A percentile compares a stretch with the other conserved stretches of the same genome.
These are phyloP conservation scores for Danionella dracula DNA, from an alignment of 2,797 vertebrate species.

Conservation along the genomic window DNA sequence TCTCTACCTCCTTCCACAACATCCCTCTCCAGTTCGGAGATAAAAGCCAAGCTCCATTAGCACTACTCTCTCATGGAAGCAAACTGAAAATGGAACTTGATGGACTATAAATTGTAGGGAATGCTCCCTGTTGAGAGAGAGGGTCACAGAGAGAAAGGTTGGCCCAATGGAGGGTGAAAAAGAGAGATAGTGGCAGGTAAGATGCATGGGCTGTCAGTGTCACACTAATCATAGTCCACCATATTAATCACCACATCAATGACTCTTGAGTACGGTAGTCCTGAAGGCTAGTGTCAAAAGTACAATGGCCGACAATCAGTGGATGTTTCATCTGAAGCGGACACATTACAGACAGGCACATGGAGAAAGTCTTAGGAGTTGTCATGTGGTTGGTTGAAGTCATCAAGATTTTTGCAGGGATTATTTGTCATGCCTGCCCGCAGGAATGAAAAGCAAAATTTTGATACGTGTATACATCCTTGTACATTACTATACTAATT, in stretches of 20 bases:
- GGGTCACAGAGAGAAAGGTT: slow-evolving; percentile 22
- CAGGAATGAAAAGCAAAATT: no score
- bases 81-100: slow-evolving; percentile 26
- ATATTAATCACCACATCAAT: slow-evolving; percentile 59
- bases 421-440: no score
- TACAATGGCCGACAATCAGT: not conserved
- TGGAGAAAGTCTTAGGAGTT: not conserved
- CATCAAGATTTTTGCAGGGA: no score
- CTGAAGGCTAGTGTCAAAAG: not conserved
- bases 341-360: not conserved
- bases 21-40: slow-evolving; percentile 36
- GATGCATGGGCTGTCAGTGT: slow-evolving; percentile 64
- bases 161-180: slow-evolving; percentile 32
- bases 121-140: slow-evolving; percentile 14
- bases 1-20: slow-evolving; percentile 7
- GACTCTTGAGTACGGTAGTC: slow-evolving; percentile 12
- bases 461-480: no score
- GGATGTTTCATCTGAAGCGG: no score
- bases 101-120: slow-evolving; percentile 43
- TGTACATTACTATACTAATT: no score
- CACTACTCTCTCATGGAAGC: not conserved
- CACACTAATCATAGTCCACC: slow-evolving; percentile 62
- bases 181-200: slow-evolving; percentile 40
- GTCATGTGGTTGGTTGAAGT: no score
- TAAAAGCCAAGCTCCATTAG: slow-evolving; percentile 49